These are phyloP conservation scores for Drosophila infuscata DNA, from an alignment of 2,888 invertebrate species.

Conservation along the genomic window DNA sequence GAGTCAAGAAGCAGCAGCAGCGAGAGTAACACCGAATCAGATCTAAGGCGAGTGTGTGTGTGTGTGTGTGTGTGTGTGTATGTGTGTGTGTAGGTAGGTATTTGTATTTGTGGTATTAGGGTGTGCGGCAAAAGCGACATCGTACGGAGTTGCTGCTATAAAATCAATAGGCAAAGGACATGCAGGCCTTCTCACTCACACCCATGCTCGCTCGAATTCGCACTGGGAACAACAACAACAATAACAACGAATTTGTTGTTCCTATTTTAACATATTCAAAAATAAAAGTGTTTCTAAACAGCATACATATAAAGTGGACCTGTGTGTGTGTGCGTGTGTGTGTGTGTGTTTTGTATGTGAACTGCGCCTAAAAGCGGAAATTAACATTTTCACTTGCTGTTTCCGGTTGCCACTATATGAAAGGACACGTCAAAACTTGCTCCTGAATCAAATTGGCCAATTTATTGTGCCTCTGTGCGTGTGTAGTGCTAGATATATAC, in stretches of 20 bases:
- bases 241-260: constrained; percentile 27
- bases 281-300: constrained; percentile 37
- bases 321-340: constrained; percentile 10
- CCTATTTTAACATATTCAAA: constrained; percentile 60
- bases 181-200: constrained; percentile 36
- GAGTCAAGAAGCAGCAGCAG: constrained; percentile 7
- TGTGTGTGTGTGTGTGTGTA: constrained; percentile 4
- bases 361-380: constrained; percentile 74
- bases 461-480: constrained; percentile 20
- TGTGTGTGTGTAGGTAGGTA: constrained; percentile 11
- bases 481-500: constrained; percentile 25
- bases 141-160: constrained; percentile 50
- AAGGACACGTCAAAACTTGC: constrained; percentile 20
- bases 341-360: constrained; percentile 19
- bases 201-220: constrained; percentile 31
- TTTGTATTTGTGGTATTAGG: constrained; percentile 1
- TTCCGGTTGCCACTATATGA: constrained; percentile 65
- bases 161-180: constrained; percentile 75
- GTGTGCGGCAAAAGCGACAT: constrained; percentile 39
- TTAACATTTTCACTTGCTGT: constrained; percentile 77
- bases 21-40: constrained; percentile 5
- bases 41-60: background rate
- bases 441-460: constrained; percentile 30
- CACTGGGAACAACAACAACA: constrained; percentile 24
- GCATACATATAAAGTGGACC: constrained; percentile 1